Conservation (phyloP, 2,113 vertebrate species). For the Nannospalax galili region DNA sequence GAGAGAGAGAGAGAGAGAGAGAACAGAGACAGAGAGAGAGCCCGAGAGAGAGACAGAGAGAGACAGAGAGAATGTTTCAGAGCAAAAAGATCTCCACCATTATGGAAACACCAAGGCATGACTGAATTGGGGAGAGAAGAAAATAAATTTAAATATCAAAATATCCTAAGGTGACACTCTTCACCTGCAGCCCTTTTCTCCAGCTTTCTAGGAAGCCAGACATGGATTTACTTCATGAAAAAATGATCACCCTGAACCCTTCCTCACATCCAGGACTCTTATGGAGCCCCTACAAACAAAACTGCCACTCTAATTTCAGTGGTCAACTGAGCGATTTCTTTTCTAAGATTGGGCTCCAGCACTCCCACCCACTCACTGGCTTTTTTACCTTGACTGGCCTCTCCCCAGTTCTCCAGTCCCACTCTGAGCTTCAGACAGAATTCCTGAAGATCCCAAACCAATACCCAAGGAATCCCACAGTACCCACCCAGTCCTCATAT, state of each 20-base stretch:
- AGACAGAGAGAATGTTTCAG: not conserved
- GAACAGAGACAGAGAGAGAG: too few relatives aligned
- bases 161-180: not conserved
- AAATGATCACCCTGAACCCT: not conserved
- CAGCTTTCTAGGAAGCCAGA: constrained; percentile 2
- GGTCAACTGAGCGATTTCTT: constrained; percentile 46
- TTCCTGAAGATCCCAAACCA: constrained; percentile 79
- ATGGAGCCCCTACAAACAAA: constrained; percentile 22
- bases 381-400: not conserved
- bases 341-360: constrained; percentile 8
- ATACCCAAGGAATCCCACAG: constrained; percentile 80
- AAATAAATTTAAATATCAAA: not conserved
- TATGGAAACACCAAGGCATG: not conserved
- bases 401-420: not conserved
- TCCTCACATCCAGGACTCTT: not conserved
- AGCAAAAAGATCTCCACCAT: not conserved
- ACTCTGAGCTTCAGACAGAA: constrained; percentile 61
- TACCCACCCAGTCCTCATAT: constrained; percentile 68
- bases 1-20: too few relatives aligned
- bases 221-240: not conserved
- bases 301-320: not conserved
- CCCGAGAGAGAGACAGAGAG: not conserved
- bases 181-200: not conserved
- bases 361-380: not conserved
- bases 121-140: not conserved